Evolutionary conservation across 2,888 invertebrate genomes (phyloP), one percentile per base, ranked within the genome.

Genomic region (Abscondita cerata): DNA sequence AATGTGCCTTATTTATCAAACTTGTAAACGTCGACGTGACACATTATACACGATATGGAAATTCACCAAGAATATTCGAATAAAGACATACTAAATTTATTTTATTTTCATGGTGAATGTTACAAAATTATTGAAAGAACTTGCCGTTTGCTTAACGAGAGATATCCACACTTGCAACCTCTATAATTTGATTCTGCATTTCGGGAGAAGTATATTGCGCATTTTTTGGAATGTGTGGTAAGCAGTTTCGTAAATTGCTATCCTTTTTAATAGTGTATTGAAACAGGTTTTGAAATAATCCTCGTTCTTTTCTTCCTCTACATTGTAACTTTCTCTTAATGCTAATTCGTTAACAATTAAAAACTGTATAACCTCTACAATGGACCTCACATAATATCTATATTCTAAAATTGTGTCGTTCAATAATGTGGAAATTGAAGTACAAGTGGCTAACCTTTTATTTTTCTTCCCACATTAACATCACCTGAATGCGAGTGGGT

Each of bases 321-420:
- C 15, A 5, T 31, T 9, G 12, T 38, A 38, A 11, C 13, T 38
- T 4, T 13, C 38, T 4, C 38, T 33, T n/a, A 62, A 15, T n/a
- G 58, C 36, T 2, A 62, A 13, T 31, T 62, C 58, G 13, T 62
- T 58, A 1, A 58, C 31, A 1, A 36, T 48, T 12, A 62, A 19
- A 52, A 62, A 62, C 34, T 62, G 52, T 13, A 62, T 34, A 1
- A 62, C 38, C 25, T 62, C 40, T 13, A 47, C 40, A 31, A 65
- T 55, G 25, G 54, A 57, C 20, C 59, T 62, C 9, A 65, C 41
- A 38, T 62, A 65, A 61, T 61, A 62, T 16, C 53, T 36, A 50
- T 62, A 38, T 57, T 61, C 61, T 25, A 57, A 46, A 20, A 50
- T 15, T 1, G 57, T 46, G 11, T 53, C 9, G 44, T 62, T 44